Evolutionary conservation across 2,113 vertebrate species (phyloP), one percentile per base, ranked within the genome.

Genomic region (Tupaia tana): DNA sequence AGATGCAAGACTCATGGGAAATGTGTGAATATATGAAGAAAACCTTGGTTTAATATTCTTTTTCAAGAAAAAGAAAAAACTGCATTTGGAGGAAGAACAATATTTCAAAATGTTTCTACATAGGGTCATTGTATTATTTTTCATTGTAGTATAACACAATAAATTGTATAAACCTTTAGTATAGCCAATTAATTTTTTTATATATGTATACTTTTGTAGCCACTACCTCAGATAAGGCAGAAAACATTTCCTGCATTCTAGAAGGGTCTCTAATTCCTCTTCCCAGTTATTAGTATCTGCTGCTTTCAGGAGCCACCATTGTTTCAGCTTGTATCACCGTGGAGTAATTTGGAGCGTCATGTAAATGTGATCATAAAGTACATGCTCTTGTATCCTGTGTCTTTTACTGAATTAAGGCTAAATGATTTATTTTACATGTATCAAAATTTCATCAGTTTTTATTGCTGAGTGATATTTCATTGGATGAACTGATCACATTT

Each of bases 181-280:
- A 71, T 70, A 77, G 88, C 56, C 67, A 85, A 61, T 94, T 10
- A 61, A 70, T 89, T 91, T 80, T 91, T 80, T 94, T 61, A 74
- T 34, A 20, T 85, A 12, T 7, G 29, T 96, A 12, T 77, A 27
- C 67, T 54, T 87, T 56, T 19, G 15, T 93, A 67, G 74, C 67
- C 78, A 52, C 29, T 88, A 19, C 59, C 58, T 87, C 34, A 67
- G 27, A 78, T 82, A 78, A 83, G 77, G 73, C 58, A 61, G 20
- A 83, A 15, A 93, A 25, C 11, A 73, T 56, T 67, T 73, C 13
- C 15, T 69, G 14, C 31, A 27, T 59, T 84, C 43, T 13, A n/a
- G 71, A 71, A 67, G 56, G 52, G 29, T 79, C 29, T 22, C 19
- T 75, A 15, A 5, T 84, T 79, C 22, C 7, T 20, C 12, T 9